Conservation (phyloP, 2,113 vertebrate species). For the Microtus richardsoni region DNA sequence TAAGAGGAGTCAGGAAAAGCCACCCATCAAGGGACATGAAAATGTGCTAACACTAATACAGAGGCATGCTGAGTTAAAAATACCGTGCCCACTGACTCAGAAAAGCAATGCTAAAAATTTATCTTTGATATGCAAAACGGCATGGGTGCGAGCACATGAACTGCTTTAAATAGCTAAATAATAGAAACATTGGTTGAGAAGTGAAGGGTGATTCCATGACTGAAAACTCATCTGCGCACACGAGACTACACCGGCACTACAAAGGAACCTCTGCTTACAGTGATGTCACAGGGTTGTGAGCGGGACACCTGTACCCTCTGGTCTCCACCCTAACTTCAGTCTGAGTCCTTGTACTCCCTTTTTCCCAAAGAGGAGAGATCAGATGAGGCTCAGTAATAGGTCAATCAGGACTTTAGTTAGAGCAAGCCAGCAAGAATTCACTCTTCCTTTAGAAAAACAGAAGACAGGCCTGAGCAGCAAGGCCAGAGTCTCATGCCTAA, state of each 20-base stretch:
- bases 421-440: not conserved
- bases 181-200: not conserved
- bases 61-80: not conserved
- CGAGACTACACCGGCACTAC: not conserved
- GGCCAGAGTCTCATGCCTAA: no score
- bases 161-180: not conserved
- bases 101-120: not conserved
- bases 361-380: not conserved
- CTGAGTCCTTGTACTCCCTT: not conserved
- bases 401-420: not conserved
- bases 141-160: not conserved
- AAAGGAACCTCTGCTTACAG: not conserved
- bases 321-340: not conserved
- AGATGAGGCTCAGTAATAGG: no score
- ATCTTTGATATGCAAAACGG: slow-evolving; percentile 11
- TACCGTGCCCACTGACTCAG: not conserved
- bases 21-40: no score
- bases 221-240: not conserved
- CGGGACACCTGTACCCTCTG: not conserved
- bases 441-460: not conserved
- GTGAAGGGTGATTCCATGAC: not conserved
- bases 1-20: not conserved
- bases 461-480: not conserved
- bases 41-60: not conserved
- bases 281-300: not conserved